These are phyloP conservation scores for Drosophila mulleri DNA, from an alignment of 2,888 invertebrate genomes.

Conservation along the genomic window DNA sequence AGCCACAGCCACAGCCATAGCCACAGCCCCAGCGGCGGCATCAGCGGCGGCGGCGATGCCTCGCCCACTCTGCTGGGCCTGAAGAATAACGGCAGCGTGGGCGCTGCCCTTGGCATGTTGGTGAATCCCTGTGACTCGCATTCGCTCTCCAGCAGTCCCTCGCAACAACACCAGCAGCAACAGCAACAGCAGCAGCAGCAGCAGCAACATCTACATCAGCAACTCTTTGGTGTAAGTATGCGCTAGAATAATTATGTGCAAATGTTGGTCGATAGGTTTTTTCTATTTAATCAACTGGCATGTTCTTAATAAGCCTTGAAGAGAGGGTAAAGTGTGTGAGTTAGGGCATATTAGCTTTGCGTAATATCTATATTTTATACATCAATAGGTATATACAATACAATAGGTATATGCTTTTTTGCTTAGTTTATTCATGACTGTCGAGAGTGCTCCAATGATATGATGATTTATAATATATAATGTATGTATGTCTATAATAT, in stretches of 20 bases:
- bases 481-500: too few relatives aligned
- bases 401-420: too few relatives aligned
- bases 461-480: too few relatives aligned
- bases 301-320: neutral
- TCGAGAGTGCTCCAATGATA: too few relatives aligned
- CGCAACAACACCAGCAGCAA: slow-evolving; percentile 62
- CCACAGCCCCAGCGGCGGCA: slow-evolving; percentile 61
- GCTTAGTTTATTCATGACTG: too few relatives aligned
- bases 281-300: neutral
- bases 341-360: neutral
- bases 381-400: too few relatives aligned
- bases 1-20: slow-evolving; percentile 62
- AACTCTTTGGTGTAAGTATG: slow-evolving; percentile 67
- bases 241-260: neutral
- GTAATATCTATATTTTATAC: too few relatives aligned
- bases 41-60: slow-evolving; percentile 60
- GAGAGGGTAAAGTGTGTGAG: too few relatives aligned
- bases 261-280: slow-evolving; percentile 9
- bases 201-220: slow-evolving; percentile 19
- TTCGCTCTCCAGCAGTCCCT: slow-evolving; percentile 84
- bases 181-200: slow-evolving; percentile 36
- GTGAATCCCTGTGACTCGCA: slow-evolving; percentile 80
- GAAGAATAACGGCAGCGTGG: slow-evolving; percentile 68
- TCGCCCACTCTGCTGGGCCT: slow-evolving; percentile 68
- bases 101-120: slow-evolving; percentile 58